phyloP scores from a whole-genome alignment of 2,113 vertebrate species.

The Petaurus breviceps region DNA sequence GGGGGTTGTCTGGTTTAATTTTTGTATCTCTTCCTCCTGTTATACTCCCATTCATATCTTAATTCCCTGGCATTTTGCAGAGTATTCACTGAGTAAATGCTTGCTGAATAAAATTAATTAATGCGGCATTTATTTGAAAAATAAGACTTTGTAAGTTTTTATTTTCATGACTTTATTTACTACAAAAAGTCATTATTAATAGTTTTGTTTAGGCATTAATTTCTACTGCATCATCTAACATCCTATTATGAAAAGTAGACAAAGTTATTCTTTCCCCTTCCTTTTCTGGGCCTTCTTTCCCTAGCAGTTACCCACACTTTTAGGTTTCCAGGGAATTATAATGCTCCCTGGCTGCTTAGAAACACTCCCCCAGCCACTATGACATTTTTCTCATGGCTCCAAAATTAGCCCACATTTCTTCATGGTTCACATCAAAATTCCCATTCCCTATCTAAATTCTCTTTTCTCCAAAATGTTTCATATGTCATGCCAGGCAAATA shows the following conservation, averaged over 20 bases:
- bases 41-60: not conserved
- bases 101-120: not conserved
- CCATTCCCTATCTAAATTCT: not conserved
- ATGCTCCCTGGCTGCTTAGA: not conserved
- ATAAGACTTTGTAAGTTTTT: not conserved
- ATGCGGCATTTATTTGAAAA: not conserved
- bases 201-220: not conserved
- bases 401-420: not conserved
- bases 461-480: not conserved
- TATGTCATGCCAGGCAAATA: not conserved
- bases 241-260: not conserved
- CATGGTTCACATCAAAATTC: not conserved
- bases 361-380: not conserved
- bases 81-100: not conserved
- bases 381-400: not conserved
- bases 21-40: not conserved
- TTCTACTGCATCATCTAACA: not conserved
- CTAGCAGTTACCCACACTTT: not conserved
- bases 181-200: constrained; percentile 9
- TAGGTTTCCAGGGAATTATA: not conserved
- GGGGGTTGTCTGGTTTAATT: not conserved
- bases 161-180: not conserved
- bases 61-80: not conserved
- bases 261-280: not conserved
- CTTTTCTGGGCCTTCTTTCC: not conserved